Evolutionary conservation across 2,888 invertebrate genomes (phyloP).

Genomic region (Oxytorus armatus): DNA sequence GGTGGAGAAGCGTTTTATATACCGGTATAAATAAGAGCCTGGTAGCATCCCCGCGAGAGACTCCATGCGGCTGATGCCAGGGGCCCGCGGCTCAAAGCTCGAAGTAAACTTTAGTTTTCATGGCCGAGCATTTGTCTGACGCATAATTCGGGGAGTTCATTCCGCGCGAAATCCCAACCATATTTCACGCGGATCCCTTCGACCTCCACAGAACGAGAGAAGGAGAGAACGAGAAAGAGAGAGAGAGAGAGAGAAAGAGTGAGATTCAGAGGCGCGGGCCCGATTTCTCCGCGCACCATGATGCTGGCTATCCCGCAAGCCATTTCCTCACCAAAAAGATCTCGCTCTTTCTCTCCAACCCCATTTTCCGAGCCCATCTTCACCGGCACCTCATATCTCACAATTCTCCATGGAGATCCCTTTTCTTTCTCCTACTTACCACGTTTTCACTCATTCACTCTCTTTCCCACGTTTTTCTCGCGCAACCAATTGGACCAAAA

Average conservation of each 20-base stretch:
- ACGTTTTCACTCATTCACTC: constrained; percentile 17
- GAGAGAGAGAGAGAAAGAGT: not conserved
- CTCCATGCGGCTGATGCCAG: constrained; percentile 31
- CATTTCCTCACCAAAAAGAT: constrained; percentile 45
- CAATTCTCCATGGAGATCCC: constrained; percentile 42
- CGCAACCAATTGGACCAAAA: constrained; percentile 3
- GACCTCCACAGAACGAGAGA: constrained; percentile 29
- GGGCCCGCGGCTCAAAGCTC: constrained; percentile 72
- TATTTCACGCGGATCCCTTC: constrained; percentile 72
- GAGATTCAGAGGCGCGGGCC: constrained; percentile 5
- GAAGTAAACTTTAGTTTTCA: constrained; percentile 78
- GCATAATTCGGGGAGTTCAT: constrained; percentile 78
- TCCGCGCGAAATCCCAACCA: constrained; percentile 73
- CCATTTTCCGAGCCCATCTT: constrained; percentile 26
- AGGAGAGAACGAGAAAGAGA: constrained; percentile 14
- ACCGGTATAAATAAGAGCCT: constrained; percentile 31
- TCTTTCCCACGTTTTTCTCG: constrained; percentile 26
- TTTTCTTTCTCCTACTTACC: constrained; percentile 1
- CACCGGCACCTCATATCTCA: constrained; percentile 47
- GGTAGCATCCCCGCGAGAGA: constrained; percentile 18
- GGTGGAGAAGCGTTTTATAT: constrained; percentile 69
- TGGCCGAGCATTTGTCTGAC: constrained; percentile 77
- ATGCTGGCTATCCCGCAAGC: constrained; percentile 12
- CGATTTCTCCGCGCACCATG: constrained; percentile 24
- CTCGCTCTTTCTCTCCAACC: constrained; percentile 13